Percentiles rank a stretch among this genome's conserved stretches.
Evolutionary conservation across 1,140 invertebrate genomes (phyloP).

Genomic region (Adelges cooleyi): DNA sequence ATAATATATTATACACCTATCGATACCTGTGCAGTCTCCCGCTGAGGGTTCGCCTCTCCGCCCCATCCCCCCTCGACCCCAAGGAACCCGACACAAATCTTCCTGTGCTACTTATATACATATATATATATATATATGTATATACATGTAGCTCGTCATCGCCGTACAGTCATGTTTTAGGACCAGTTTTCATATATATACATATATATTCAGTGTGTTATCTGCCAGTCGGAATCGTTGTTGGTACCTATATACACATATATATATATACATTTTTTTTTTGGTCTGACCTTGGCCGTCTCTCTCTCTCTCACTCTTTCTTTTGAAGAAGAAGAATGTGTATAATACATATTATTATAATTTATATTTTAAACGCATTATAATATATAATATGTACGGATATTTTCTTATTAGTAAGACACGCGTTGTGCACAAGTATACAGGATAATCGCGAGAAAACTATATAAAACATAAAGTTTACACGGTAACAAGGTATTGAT

Average conservation of each 20-base stretch:
- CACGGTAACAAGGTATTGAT: too few relatives aligned
- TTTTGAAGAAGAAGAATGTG: slow-evolving; percentile 2
- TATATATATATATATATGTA: background rate
- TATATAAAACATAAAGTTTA: too few relatives aligned
- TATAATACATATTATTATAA: background rate
- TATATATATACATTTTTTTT: too few relatives aligned
- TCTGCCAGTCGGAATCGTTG: slow-evolving; percentile 25
- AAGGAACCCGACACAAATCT: background rate
- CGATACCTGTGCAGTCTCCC: background rate
- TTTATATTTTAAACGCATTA: background rate
- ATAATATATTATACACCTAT: background rate
- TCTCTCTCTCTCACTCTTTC: background rate
- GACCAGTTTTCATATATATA: slow-evolving; percentile 21
- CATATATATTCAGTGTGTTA: slow-evolving; percentile 5
- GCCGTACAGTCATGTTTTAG: slow-evolving; percentile 17
- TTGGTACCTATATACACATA: too few relatives aligned
- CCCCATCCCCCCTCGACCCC: background rate
- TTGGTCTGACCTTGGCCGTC: slow-evolving; percentile 24
- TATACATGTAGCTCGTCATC: slow-evolving; percentile 5
- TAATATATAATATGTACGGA: background rate
- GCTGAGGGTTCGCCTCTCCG: background rate
- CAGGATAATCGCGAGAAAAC: too few relatives aligned
- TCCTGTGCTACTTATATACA: background rate
- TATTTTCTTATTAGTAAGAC: background rate
- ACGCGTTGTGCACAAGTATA: background rate